These are phyloP conservation scores for Tholera decimalis DNA, from an alignment of 2,888 invertebrate genomes.

Conservation along the genomic window DNA sequence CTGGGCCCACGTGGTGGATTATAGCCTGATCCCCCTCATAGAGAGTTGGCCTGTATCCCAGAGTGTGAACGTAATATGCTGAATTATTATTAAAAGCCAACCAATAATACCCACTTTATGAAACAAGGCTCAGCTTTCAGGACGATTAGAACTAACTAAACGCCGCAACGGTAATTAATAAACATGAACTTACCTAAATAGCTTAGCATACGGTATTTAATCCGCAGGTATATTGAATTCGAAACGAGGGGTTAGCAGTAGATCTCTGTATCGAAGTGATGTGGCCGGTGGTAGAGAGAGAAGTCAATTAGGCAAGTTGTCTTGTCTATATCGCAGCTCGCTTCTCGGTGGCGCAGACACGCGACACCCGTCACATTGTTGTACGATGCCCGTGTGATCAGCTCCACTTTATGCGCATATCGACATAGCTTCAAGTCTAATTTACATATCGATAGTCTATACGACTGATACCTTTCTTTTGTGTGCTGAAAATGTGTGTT, in stretches of 20 bases:
- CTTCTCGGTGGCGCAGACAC: not conserved
- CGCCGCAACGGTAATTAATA: conserved; percentile 40
- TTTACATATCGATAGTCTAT: conserved; percentile 33
- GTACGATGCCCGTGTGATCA: conserved; percentile 38
- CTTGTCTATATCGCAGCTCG: conserved; percentile 25
- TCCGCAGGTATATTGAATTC: conserved; percentile 25
- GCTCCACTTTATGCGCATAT: conserved; percentile 53
- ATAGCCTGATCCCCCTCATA: too few relatives aligned
- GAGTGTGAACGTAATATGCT: too few relatives aligned
- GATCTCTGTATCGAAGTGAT: conserved; percentile 25
- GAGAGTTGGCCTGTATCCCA: too few relatives aligned
- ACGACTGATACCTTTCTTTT: conserved; percentile 11
- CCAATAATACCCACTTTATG: conserved; percentile 2
- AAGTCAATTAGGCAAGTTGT: conserved; percentile 54
- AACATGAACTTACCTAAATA: conserved; percentile 32
- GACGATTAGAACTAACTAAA: conserved; percentile 31
- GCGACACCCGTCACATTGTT: conserved; percentile 28
- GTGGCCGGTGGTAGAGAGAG: conserved; percentile 22
- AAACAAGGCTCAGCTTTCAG: conserved; percentile 22
- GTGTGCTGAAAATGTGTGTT: not conserved
- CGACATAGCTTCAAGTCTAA: conserved; percentile 28
- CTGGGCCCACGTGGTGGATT: too few relatives aligned
- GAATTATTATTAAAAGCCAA: not conserved
- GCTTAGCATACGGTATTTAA: conserved; percentile 16
- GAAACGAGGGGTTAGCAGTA: conserved; percentile 4